Evolutionary conservation across 1,140 invertebrate genomes (phyloP), one percentile per base, ranked within the genome.

Genomic region (Myzus persicae): DNA sequence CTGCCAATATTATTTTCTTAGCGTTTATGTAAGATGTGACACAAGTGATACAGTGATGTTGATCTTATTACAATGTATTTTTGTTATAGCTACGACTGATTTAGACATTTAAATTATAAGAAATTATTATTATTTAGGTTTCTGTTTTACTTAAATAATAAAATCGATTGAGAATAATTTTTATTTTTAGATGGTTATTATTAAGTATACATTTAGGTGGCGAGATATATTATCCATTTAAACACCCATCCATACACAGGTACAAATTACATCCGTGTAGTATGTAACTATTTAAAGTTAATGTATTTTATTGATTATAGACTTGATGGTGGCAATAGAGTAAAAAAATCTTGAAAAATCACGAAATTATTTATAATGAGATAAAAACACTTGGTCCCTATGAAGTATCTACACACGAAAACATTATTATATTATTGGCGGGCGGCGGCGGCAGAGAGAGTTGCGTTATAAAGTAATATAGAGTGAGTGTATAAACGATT

Each of bases 401-500:
- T 18, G 14, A 76, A 76, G 59, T 76, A n/a, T n/a, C 4, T n/a
- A 5, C 31, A 67, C 26, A n/a, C 14, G 31, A 67, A 59, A 1
- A 59, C 26, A 26, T 8, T 26, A 59, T n/a, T 76, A n/a, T 76
- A 76, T n/a, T 76, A 76, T 76, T 76, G 31, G 18, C 59, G 26
- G 59, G 59, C 8, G 26, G 8, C 26, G 26, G 26, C n/a, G n/a
- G 31, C n/a, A 76, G 59, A 76, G 59, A 76, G 59, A 76, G 59
- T 76, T 76, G n/a, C 59, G 14, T 76, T 76, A n/a, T 67, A 31
- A n/a, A 76, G 59, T 76, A 76, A 76, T n/a, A n/a, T 76, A 76
- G 59, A 76, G 59, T 76, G 59, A 76, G 59, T 76, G 59, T 76
- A 76, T 36, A 76, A 76, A 76, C 59, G 59, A 76, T 76, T 76